Base-by-base conservation (phyloP, 2,113 vertebrate genomes). In the Struthidea cinerea region DNA sequence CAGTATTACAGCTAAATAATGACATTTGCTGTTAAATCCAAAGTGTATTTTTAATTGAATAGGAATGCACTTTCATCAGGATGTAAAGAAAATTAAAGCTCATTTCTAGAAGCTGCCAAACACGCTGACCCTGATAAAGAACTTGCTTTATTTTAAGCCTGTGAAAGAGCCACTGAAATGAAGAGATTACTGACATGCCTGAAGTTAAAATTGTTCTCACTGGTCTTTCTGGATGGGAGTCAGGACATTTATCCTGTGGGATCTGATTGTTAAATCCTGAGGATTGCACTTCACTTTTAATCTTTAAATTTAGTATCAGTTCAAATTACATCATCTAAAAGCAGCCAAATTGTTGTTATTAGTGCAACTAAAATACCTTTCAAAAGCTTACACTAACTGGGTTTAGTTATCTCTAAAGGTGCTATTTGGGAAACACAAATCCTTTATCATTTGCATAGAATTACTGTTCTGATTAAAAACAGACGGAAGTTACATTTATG, bases 211-310 rank as follows among this genome's bases (percentile, higher is more conserved):
- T 33, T 21, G 20, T 69, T n/a, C 81, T 69, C 59, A 35, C 2
- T 55, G 87, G 41, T 76, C 83, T 84, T 83, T 69, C 59, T 47
- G 67, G 67, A 82, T 59, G 10, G 27, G 35, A 90, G 67, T 80
- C 59, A 77, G 81, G 59, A 90, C 68, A 78, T 59, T 84, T 91
- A 92, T 37, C 86, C 64, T 47, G 33, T 35, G 55, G 74, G 89
- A 95, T 87, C 91, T 93, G 84, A 84, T 91, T 81, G 77, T 84
- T 87, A 75, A 92, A 92, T 79, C 92, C 80, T 32, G 30, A 95
- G 80, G 89, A 94, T 35, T 79, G 71, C 47, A 80, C 67, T 90
- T 77, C 16, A 57, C 42, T 91, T 91, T 83, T 89, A 84, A 91
- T 96, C 89, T 81, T 84, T 56, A 60, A 87, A 82, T 2, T 87